A percentile compares a stretch with the other conserved stretches of the same genome.
These are phyloP conservation scores for Geococcyx californianus DNA, from an alignment of 2,113 vertebrate species.

Conservation along the genomic window DNA sequence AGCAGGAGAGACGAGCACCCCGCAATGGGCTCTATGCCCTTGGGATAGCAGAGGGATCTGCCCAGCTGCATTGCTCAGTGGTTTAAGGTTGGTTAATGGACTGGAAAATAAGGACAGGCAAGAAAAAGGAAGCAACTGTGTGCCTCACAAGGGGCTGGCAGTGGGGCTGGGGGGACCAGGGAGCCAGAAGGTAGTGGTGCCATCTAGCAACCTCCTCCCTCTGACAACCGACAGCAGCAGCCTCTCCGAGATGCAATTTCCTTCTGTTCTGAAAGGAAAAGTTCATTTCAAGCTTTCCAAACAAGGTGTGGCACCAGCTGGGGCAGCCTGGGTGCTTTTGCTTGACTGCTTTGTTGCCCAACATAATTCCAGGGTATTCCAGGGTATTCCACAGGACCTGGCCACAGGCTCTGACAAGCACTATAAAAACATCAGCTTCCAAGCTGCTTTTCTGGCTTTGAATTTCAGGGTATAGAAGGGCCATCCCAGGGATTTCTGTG, in stretches of 20 bases:
- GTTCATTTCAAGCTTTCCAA: neutral
- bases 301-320: neutral
- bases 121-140: neutral
- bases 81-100: neutral
- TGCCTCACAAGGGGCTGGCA: neutral
- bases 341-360: neutral
- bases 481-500: neutral
- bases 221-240: neutral
- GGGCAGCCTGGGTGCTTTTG: neutral
- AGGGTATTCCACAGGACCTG: neutral
- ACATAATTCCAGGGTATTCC: neutral
- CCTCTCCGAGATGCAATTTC: neutral
- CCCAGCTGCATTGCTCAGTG: neutral
- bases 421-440: neutral
- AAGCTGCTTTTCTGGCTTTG: rapidly evolving
- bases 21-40: neutral
- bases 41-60: neutral
- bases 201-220: neutral
- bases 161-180: too few species aligned
- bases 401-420: neutral
- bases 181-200: neutral
- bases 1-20: rapidly evolving
- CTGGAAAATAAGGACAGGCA: neutral
- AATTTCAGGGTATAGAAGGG: neutral
- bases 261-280: neutral